Base-by-base conservation (phyloP, 2,888 invertebrate genomes). In the Elegia similella region DNA sequence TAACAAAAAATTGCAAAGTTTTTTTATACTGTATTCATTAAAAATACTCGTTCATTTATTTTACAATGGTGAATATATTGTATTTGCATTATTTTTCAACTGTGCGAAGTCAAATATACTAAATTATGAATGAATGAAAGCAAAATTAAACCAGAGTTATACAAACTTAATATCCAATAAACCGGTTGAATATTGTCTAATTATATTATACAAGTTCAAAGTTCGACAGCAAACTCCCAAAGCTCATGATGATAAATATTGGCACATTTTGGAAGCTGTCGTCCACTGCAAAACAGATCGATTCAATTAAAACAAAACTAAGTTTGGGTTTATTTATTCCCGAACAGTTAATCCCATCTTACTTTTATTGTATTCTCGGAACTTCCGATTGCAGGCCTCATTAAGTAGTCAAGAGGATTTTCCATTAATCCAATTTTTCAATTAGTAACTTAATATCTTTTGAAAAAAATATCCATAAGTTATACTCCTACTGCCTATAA, bases 191-290 rank as follows among this genome's bases (percentile, higher is more conserved):
- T 38, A 38, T 38, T 38, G 38, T 12, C 12, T 12, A n/a, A 38
- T 38, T 38, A 38, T 38, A 38, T 38, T 38, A 38, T 12, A 44
- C 16, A 7, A 10, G 5, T 47, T 30, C 30, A 30, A 47, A 47
- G 47, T 47, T 47, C 8, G 47, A 47, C 47, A 30, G 47, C 30
- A 13, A 47, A 47, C 47, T 30, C 30, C 47, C 47, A 47, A 13
- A 29, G 48, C 48, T 30, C 32, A 30, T 32, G 30, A 48, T 32
- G 10, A 48, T 52, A 52, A 42, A 52, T 52, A 52, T 52, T 52
- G 42, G 42, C 10, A 16, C 13, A 30, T 32, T n/a, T n/a, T 60
- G 60, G 55, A 54, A 60, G 7, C 30, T 48, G 32, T 15, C 13
- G 48, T 30, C 32, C 6, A 48, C 32, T 48, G 30, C 32, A 15